phyloP scores from a whole-genome alignment of 2,113 vertebrate genomes.

The Gasterosteus aculeatus region DNA sequence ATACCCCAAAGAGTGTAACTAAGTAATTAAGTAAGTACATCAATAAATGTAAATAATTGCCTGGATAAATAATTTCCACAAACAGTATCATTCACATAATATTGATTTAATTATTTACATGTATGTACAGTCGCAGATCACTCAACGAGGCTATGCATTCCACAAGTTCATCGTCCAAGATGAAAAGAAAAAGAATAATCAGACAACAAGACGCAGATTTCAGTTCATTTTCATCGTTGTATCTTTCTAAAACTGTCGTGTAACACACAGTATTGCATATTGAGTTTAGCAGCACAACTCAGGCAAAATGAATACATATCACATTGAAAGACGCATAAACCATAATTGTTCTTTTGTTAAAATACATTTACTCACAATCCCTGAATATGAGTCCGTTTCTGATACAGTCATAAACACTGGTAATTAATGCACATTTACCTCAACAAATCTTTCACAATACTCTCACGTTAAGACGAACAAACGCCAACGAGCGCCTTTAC shows the following conservation, averaged over 20 bases:
- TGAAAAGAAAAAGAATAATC: constrained; percentile 39
- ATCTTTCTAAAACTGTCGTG: constrained; percentile 54
- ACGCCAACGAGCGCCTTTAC: constrained; percentile 38
- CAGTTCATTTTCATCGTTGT: constrained; percentile 39
- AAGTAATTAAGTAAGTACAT: background rate
- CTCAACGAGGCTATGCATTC: constrained; percentile 78
- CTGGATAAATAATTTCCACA: constrained; percentile 34
- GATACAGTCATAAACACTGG: constrained; percentile 79
- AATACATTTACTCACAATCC: constrained; percentile 75
- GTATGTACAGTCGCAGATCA: constrained; percentile 76
- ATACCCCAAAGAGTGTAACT: background rate
- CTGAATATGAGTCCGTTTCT: constrained; percentile 79
- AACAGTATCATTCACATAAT: constrained; percentile 48
- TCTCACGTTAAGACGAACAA: constrained; percentile 54
- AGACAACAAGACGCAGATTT: constrained; percentile 64
- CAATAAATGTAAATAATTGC: background rate
- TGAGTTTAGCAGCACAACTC: constrained; percentile 80
- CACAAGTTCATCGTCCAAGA: constrained; percentile 72
- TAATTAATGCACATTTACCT: constrained; percentile 73
- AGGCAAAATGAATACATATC: constrained; percentile 68
- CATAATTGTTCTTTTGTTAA: constrained; percentile 53
- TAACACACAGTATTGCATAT: constrained; percentile 82
- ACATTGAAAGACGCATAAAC: constrained; percentile 53
- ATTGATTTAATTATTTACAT: constrained; percentile 82
- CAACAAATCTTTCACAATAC: constrained; percentile 72